Base-by-base conservation (phyloP, 1,140 invertebrate genomes). In the Callitettix versicolor region DNA sequence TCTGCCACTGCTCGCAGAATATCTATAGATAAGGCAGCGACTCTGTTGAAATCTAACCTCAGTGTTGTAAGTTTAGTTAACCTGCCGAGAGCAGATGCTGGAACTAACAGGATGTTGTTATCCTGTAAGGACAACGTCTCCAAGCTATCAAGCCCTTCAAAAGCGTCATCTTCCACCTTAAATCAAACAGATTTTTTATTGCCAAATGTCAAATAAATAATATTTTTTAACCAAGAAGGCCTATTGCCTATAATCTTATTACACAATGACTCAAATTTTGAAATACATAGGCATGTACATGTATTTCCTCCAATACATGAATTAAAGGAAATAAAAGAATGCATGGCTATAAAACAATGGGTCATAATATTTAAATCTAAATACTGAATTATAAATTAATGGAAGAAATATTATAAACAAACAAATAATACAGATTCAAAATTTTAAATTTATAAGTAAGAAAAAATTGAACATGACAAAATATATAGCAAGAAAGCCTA, bases 91-190 rank as follows among this genome's bases (percentile, higher is more conserved):
- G 88, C 86, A 15, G 82, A 80, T 1, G 84, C 82, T 1, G 91
- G 91, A 26, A 93, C 81, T 2, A 89, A 68, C 0, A 93, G 71
- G 42, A 94, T 86, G 56, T 91, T 91, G 67, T 94, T 93, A 65
- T 95, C 90, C 64, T 83, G 80, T 2, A 95, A 71, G n/a, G 85
- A 81, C 6, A 95, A 70, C 11, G 80, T 83, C 68, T 88, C 80
- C 9, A 95, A 66, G 57, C 78, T 84, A 18, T 78, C 76, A 46
- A 94, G 68, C 1, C 88, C 88, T 63, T 89, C 85, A 63, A 93
- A 85, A 0, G 85, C 82, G 55, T 88, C 84, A 59, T 91, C 88
- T 69, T 91, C 87, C 18, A 91, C 81, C 88, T 91, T 67, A 43
- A 77, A 77, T 17, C 18, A 9, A 26, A 46, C 21, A 44, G 26